Evolutionary conservation across 2,797 vertebrate genomes (phyloP).

Genomic region (Myotis planiceps): DNA sequence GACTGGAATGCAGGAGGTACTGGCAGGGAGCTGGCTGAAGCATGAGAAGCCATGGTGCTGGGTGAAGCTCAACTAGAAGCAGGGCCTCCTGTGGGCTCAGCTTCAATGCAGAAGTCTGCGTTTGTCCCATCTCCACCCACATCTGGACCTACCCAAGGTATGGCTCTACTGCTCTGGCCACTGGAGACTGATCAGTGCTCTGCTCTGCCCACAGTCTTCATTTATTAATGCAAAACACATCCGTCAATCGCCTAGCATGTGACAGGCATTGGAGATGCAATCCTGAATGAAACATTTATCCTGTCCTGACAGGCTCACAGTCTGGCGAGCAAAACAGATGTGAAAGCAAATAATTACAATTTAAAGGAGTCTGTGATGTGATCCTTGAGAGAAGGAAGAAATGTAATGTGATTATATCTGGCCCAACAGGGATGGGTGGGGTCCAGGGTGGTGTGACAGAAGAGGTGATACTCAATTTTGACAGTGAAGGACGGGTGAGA

Average conservation of each 20-base stretch:
- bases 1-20: not conserved
- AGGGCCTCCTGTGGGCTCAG: not conserved
- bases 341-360: not conserved
- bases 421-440: not conserved
- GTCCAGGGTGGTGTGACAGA: not conserved
- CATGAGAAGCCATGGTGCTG: not conserved
- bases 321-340: not conserved
- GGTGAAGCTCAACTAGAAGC: not conserved
- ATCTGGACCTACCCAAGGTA: not conserved
- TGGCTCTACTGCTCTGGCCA: not conserved
- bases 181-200: not conserved
- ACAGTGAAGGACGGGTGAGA: not conserved
- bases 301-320: not conserved
- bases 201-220: not conserved
- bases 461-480: not conserved
- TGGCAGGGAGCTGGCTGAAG: not conserved
- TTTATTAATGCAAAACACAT: not conserved
- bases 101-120: not conserved
- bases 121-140: not conserved
- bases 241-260: not conserved
- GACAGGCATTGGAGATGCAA: not conserved
- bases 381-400: not conserved
- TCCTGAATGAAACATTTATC: not conserved
- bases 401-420: not conserved
- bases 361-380: not conserved